Evolutionary conservation across 2,113 vertebrate species (phyloP), one percentile per base, ranked within the genome.

Genomic region (Nothobranchius furzeri): DNA sequence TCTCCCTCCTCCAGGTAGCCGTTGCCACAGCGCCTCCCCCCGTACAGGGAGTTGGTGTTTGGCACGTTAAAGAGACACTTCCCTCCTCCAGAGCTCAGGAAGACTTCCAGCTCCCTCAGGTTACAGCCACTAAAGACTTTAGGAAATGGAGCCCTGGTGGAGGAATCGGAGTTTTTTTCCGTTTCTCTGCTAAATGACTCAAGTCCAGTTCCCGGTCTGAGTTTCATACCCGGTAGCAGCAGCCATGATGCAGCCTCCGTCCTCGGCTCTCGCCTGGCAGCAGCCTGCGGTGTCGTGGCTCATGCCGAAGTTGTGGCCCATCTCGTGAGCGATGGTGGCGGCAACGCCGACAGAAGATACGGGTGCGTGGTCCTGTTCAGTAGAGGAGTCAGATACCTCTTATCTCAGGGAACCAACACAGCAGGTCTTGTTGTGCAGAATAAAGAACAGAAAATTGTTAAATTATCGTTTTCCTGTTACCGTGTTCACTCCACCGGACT

Each of bases 221-320:
- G 13, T 12, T 11, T 77, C 89, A 90, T 87, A 99, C 98, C 98
- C 97, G 0, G 96, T 99, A 51, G 98, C 96, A 56, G 97, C 94
- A 0, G 97, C 98, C 98, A 99, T 99, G 89, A 99, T 98, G 81
- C 98, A 99, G 12, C 98, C 98, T 9, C 98, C 98, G 0, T 98
- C 95, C 0, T 94, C 93, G 0, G 95, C 89, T 2, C 77, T 91
- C 4, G 96, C 93, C 0, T 81, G 90, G 66, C 98, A 99, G 86
- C 96, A 99, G 58, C 94, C 91, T 0, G 76, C 46, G 30, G 88
- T 92, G 64, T 99, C 98, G 0, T 99, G 98, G 70, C 89, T 98
- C 97, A 99, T 99, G 8, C 98, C 98, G 40, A 99, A 98, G 78
- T 99, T 99, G 92, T 99, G 98, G 30, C 98, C 98, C 92, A 99